phyloP scores from a whole-genome alignment of 2,797 vertebrate species.

The Hyperoplus immaculatus region DNA sequence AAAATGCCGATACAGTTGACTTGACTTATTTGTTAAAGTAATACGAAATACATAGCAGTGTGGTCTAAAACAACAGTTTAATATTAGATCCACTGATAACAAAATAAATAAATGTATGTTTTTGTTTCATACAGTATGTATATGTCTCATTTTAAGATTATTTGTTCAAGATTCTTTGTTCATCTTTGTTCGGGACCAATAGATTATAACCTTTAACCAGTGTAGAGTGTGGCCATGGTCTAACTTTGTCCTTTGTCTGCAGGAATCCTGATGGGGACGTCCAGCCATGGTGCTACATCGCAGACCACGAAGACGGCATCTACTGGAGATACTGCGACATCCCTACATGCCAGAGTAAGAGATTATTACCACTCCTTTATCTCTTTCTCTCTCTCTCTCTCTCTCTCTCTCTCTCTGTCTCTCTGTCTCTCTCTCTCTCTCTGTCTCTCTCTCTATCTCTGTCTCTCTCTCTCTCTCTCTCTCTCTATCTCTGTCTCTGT shows the following conservation, averaged over 20 bases:
- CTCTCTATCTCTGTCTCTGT: neutral
- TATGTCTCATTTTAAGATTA: too few relatives aligned
- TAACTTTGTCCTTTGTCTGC: slow-evolving; percentile 48
- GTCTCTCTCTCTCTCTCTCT: neutral
- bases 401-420: neutral
- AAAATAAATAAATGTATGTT: too few relatives aligned
- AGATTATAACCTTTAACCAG: neutral
- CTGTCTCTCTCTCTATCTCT: too few relatives aligned
- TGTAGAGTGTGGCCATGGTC: neutral
- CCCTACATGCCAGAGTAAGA: slow-evolving; percentile 92
- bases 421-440: too few relatives aligned
- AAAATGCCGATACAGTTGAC: too few relatives aligned
- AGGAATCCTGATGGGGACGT: slow-evolving; percentile 97
- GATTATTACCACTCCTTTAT: slow-evolving; percentile 9
- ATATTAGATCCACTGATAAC: too few relatives aligned
- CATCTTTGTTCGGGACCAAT: too few relatives aligned
- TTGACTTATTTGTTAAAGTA: neutral
- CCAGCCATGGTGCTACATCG: slow-evolving; percentile 96
- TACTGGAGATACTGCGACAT: slow-evolving; percentile 98
- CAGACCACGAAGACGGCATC: slow-evolving; percentile 93
- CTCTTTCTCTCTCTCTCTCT: neutral
- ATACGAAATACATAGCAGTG: too few relatives aligned
- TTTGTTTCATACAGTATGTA: too few relatives aligned
- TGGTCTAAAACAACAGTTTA: too few relatives aligned
- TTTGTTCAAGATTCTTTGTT: too few relatives aligned